A percentile compares a stretch with the other conserved stretches of the same genome.
phyloP scores from a whole-genome alignment of 2,888 invertebrate species.

The Chloromyia formosa region DNA sequence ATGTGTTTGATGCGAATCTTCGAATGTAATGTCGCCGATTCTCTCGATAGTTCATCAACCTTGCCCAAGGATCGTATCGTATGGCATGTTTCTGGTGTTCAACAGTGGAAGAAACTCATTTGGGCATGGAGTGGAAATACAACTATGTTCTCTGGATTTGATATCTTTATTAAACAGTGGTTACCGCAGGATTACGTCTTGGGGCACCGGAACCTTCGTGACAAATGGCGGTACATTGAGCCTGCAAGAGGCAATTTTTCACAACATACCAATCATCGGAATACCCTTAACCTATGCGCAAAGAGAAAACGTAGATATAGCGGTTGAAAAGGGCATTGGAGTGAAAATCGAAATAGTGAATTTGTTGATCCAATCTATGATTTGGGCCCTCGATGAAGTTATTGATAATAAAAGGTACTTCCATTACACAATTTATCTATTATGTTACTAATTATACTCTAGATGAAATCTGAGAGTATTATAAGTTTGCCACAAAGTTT shows the following conservation, averaged over 20 bases:
- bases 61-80: conserved; percentile 40
- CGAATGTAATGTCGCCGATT: conserved; percentile 38
- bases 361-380: conserved; percentile 29
- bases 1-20: too few relatives aligned
- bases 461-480: too few relatives aligned
- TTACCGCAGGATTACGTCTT: too few relatives aligned
- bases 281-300: conserved; percentile 47
- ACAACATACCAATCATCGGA: conserved; percentile 47
- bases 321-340: conserved; percentile 41
- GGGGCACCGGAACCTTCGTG: too few relatives aligned
- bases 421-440: too few relatives aligned
- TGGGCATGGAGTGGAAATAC: conserved; percentile 49
- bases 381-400: conserved; percentile 38
- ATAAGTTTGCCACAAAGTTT: too few relatives aligned
- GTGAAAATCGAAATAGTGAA: conserved; percentile 42
- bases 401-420: conserved; percentile 43
- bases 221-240: too few relatives aligned
- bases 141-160: conserved; percentile 16
- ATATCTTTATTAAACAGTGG: conserved; percentile 39
- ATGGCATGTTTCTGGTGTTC: conserved; percentile 39
- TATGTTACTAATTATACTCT: too few relatives aligned
- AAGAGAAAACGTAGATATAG: conserved; percentile 24
- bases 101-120: conserved; percentile 45
- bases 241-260: too few relatives aligned
- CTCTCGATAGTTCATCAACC: conserved; percentile 38